Evolutionary conservation across 2,888 invertebrate species (phyloP).

Genomic region (Nineta flava): DNA sequence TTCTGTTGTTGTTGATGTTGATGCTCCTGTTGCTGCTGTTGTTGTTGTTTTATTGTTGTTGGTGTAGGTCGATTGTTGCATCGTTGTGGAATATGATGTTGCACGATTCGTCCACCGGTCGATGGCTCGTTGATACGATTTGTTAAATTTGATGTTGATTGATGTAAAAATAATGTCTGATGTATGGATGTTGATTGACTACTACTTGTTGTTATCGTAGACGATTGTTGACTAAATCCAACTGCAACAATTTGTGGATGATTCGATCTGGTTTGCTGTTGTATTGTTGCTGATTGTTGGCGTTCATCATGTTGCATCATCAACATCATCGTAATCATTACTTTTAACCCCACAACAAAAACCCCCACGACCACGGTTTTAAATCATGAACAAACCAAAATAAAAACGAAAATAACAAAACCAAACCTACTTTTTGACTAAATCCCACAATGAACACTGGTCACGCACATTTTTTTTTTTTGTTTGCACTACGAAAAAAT

Average conservation of each 20-base stretch:
- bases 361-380: too few relatives aligned
- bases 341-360: background rate
- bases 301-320: slow-evolving; percentile 3
- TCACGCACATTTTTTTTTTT: background rate
- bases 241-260: background rate
- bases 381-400: too few relatives aligned
- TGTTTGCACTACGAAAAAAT: background rate
- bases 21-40: slow-evolving; percentile 11
- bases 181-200: background rate
- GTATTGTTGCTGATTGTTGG: background rate
- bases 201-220: background rate
- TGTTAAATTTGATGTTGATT: background rate
- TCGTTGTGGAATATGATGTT: slow-evolving; percentile 13
- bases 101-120: background rate
- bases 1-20: slow-evolving; percentile 17
- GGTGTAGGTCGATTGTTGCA: background rate
- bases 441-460: background rate
- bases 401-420: too few relatives aligned
- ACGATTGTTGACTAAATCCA: too few relatives aligned
- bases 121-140: background rate
- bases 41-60: slow-evolving; percentile 1
- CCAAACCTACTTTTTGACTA: background rate
- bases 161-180: background rate
- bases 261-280: background rate
- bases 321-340: background rate